These are phyloP conservation scores for Phataginus tetradactyla DNA, from an alignment of 2,797 vertebrate genomes.

Conservation along the genomic window DNA sequence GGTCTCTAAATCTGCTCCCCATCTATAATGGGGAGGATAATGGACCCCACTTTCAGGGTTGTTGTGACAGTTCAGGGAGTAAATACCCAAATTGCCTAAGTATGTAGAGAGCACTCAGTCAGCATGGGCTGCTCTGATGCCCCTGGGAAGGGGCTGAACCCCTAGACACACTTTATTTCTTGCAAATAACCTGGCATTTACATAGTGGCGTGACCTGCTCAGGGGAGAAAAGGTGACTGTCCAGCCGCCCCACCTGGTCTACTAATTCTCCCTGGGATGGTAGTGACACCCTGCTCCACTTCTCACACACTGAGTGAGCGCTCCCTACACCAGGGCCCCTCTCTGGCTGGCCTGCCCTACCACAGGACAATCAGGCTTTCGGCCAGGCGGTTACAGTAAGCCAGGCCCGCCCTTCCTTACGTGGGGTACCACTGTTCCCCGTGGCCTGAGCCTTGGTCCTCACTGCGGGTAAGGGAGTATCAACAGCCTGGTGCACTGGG, in stretches of 20 bases:
- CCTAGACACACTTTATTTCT: neutral
- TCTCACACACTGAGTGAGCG: neutral
- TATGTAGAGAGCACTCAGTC: rapidly evolving
- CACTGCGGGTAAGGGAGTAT: too few species aligned
- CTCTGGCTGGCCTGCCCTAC: slow-evolving; percentile 44
- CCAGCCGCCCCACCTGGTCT: neutral
- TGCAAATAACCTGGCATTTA: neutral
- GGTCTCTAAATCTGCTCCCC: neutral
- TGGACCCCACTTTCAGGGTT: neutral
- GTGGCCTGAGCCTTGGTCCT: neutral
- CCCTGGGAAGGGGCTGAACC: neutral
- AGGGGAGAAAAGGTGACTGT: neutral
- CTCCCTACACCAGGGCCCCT: slow-evolving; percentile 31
- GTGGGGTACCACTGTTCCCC: slow-evolving; percentile 21
- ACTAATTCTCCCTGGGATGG: neutral
- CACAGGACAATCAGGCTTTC: slow-evolving; percentile 36
- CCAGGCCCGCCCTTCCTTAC: slow-evolving; percentile 81
- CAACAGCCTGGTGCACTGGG: neutral
- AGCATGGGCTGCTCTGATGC: too few species aligned
- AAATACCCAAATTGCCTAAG: rapidly evolving
- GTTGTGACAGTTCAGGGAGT: neutral
- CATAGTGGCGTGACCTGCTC: neutral
- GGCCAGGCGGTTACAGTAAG: slow-evolving; percentile 84
- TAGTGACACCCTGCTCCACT: neutral
- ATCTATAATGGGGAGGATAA: neutral